These are phyloP conservation scores for Antigone vipio DNA, from an alignment of 2,113 vertebrate species.

Conservation along the genomic window DNA sequence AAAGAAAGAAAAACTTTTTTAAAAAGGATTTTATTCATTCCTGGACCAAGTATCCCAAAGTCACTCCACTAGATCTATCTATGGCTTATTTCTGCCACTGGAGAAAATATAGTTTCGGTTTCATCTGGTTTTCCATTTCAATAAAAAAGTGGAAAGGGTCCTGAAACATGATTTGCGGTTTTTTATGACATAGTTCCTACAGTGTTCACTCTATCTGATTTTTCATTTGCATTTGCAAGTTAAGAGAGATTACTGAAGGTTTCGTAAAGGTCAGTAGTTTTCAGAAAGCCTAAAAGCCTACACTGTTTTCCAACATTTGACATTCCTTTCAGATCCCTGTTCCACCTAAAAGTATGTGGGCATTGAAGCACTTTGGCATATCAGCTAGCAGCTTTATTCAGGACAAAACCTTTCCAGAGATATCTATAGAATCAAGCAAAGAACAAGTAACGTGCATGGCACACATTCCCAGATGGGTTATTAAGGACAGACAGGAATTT, in stretches of 20 bases:
- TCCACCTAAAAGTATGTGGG: background rate
- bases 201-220: background rate
- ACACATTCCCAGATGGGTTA: background rate
- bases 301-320: background rate
- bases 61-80: background rate
- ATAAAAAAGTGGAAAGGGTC: background rate
- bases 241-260: background rate
- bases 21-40: background rate
- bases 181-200: background rate
- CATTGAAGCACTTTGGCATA: background rate
- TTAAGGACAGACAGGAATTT: background rate
- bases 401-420: background rate
- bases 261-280: background rate
- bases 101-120: background rate
- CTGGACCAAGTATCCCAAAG: background rate
- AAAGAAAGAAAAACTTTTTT: background rate
- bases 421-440: background rate
- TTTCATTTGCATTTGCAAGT: background rate
- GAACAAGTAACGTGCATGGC: background rate
- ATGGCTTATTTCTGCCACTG: background rate
- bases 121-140: background rate
- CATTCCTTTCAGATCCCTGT: background rate
- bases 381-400: background rate
- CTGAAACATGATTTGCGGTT: background rate
- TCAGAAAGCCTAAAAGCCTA: background rate